Evolutionary conservation across 2,888 invertebrate species (phyloP), one percentile per base, ranked within the genome.

Genomic region (Lacanobia oleracea): DNA sequence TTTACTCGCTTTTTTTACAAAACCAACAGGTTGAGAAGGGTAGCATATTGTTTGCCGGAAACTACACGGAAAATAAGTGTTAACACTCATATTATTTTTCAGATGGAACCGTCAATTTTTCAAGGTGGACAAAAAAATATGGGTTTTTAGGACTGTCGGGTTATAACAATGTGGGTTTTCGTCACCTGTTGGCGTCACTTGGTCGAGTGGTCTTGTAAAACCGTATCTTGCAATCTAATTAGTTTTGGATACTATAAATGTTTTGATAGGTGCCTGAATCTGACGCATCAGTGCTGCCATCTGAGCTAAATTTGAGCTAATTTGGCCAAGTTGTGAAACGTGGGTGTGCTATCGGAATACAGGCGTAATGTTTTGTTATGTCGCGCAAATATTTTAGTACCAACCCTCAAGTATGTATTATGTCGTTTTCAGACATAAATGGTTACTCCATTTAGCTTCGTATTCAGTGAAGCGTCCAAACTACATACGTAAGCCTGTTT

Each of bases 401-500:
- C 10, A 45, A 16, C 45, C 16, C 5, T 45, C 14, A 23, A 57
- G 2, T 14, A 56, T 27, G 1, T 27, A 3, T 27, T 27, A 2
- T 27, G 27, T 27, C 27, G 3, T 27, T 27, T 27, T 27, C 3
- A 27, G 27, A 56, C 0, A 12, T 10, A 43, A 10, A 40, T 40
- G 37, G 14, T 21, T 50, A 45, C 62, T 81, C 56, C 64, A 79
- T 71, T 45, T 43, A 64, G 14, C 21, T 67, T 23, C 8, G 0
- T 73, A 70, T 59, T 66, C 68, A 12, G 54, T 67, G 64, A 61
- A 51, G 23, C 57, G 53, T 56, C 67, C 67, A 59, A 77, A 83
- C 77, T 79, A 83, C 85, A 83, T 45, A 77, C 72, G 85, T 83
- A 83, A 83, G 83, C 83, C 77, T 77, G 80, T 85, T 83, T 83